A percentile compares a stretch with the other conserved stretches of the same genome.
phyloP scores from a whole-genome alignment of 1,140 invertebrate genomes.

The Saccostrea echinata region DNA sequence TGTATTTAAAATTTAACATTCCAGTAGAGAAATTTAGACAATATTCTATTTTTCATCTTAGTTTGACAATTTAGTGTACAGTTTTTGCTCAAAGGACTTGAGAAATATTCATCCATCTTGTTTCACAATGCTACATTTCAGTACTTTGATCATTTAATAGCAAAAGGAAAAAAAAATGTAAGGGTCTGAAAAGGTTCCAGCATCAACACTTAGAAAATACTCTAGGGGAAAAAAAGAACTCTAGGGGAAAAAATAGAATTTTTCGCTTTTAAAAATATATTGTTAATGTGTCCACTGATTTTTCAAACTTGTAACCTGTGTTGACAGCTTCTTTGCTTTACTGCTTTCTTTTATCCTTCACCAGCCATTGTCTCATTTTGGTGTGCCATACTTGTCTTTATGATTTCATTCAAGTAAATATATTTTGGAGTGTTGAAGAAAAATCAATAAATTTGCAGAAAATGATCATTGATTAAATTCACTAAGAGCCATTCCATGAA shows the following conservation, averaged over 20 bases:
- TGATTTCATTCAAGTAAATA: not conserved
- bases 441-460: not conserved
- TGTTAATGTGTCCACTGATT: not conserved
- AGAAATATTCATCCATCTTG: not conserved
- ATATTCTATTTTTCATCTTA: slow-evolving; percentile 4
- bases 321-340: slow-evolving; percentile 4
- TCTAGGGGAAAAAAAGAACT: not conserved
- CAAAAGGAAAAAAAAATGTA: slow-evolving; percentile 1
- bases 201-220: not conserved
- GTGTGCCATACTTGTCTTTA: slow-evolving; percentile 26
- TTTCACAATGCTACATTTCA: not conserved
- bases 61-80: slow-evolving; percentile 32
- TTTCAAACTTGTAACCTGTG: not conserved
- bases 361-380: not conserved
- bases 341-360: not conserved
- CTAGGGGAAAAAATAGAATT: not conserved
- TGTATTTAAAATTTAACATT: slow-evolving; percentile 8
- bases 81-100: slow-evolving; percentile 10
- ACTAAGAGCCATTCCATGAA: not conserved
- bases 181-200: not conserved
- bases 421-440: not conserved
- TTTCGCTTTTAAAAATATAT: not conserved
- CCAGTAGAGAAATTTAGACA: slow-evolving; percentile 28
- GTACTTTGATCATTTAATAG: not conserved
- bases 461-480: not conserved